Conservation (phyloP, 2,888 invertebrate species). For the Hirtodrosophila alboralis region DNA sequence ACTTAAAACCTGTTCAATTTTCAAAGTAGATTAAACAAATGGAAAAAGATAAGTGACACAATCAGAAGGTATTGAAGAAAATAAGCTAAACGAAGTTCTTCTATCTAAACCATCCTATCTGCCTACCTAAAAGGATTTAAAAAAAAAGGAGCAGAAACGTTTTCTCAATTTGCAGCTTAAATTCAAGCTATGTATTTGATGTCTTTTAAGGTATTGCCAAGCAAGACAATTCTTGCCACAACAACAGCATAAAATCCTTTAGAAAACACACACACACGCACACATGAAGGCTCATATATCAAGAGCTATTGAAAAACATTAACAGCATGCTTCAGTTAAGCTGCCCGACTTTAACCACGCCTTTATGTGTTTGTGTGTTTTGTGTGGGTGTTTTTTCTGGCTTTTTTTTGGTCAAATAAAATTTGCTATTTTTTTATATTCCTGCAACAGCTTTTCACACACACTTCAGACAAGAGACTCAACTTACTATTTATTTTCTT, state of each 20-base stretch:
- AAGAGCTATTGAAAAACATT: slow-evolving; percentile 70
- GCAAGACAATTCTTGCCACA: slow-evolving; percentile 6
- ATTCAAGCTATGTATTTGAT: neutral
- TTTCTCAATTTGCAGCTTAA: slow-evolving; percentile 12
- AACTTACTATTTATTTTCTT: slow-evolving; percentile 20
- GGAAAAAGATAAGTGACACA: slow-evolving; percentile 14
- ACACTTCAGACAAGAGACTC: slow-evolving; percentile 6
- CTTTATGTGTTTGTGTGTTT: neutral
- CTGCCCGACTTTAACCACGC: slow-evolving; percentile 20
- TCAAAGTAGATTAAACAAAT: no score
- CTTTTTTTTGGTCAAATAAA: slow-evolving; percentile 28
- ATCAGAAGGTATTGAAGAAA: neutral
- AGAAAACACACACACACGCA: slow-evolving; percentile 14
- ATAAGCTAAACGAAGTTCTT: neutral
- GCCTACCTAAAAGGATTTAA: neutral
- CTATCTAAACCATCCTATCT: neutral
- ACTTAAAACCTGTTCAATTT: no score
- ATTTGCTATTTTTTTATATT: slow-evolving; percentile 2
- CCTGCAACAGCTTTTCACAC: slow-evolving; percentile 5
- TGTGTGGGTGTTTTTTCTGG: no score
- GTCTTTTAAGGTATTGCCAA: neutral
- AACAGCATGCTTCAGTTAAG: slow-evolving; percentile 50
- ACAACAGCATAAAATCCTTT: slow-evolving; percentile 10
- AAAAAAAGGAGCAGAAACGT: neutral
- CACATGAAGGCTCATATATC: slow-evolving; percentile 62